These are phyloP conservation scores for Tiliqua scincoides DNA, from an alignment of 2,113 vertebrate species.

Conservation along the genomic window DNA sequence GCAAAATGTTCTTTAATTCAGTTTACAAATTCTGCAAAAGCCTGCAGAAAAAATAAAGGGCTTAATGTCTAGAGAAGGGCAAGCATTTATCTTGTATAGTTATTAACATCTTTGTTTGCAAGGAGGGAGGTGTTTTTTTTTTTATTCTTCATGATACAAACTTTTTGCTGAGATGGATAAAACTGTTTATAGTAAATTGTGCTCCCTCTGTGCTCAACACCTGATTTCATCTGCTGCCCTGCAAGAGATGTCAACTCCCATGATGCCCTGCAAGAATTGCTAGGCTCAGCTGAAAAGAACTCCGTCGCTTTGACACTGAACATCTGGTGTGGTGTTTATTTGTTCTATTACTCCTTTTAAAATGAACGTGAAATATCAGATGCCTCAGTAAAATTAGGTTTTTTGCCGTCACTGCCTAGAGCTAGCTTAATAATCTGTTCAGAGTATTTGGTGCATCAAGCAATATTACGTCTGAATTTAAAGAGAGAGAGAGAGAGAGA, in stretches of 20 bases:
- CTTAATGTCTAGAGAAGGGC: constrained; percentile 78
- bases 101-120: constrained; percentile 74
- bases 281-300: constrained; percentile 80
- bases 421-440: constrained; percentile 50
- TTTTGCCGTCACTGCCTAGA: constrained; percentile 44
- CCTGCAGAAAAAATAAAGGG: constrained; percentile 75
- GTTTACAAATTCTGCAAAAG: constrained; percentile 77
- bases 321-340: constrained; percentile 75
- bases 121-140: constrained; percentile 29
- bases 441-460: constrained; percentile 37
- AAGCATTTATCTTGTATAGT: constrained; percentile 76
- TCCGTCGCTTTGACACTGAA: constrained; percentile 73
- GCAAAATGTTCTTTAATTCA: constrained; percentile 83
- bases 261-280: constrained; percentile 77
- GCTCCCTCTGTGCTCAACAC: constrained; percentile 74
- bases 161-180: constrained; percentile 81
- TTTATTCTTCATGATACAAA: constrained; percentile 72
- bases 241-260: constrained; percentile 74
- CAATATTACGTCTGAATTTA: constrained; percentile 31
- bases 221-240: constrained; percentile 81
- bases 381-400: constrained; percentile 61
- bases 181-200: constrained; percentile 69
- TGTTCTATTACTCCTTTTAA: constrained; percentile 65
- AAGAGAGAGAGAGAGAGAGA: constrained; percentile 20
- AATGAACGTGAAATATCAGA: constrained; percentile 71